phyloP scores from a whole-genome alignment of 2,888 invertebrate genomes.

The Dasypogon diadema region DNA sequence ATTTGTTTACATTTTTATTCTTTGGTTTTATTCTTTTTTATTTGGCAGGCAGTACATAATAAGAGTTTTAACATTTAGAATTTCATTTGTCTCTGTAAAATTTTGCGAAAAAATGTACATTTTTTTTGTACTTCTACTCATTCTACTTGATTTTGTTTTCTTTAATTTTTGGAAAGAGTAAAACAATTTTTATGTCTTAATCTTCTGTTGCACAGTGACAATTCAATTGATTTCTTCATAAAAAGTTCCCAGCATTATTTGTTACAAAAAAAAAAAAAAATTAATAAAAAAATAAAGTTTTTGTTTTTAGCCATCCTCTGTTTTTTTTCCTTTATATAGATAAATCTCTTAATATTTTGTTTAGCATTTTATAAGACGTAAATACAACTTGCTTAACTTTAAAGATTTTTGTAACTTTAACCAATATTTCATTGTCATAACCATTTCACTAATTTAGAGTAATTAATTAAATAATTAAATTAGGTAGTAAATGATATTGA shows the following conservation, averaged over 20 bases:
- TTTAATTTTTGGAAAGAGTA: slow-evolving; percentile 46
- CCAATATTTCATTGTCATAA: slow-evolving; percentile 24
- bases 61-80: slow-evolving; percentile 38
- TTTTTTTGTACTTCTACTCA: neutral
- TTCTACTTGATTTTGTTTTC: slow-evolving; percentile 20
- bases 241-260: neutral
- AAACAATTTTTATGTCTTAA: slow-evolving; percentile 14
- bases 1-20: slow-evolving; percentile 13
- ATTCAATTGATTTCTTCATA: neutral
- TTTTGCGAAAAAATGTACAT: slow-evolving; percentile 30
- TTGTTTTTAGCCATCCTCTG: neutral
- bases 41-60: slow-evolving; percentile 26
- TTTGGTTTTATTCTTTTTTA: slow-evolving; percentile 26
- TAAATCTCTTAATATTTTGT: neutral
- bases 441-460: slow-evolving; percentile 35
- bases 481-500: slow-evolving; percentile 3
- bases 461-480: slow-evolving; percentile 26
- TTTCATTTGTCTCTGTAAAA: slow-evolving; percentile 22
- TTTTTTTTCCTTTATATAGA: neutral
- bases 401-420: slow-evolving; percentile 25
- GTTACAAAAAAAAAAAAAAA: neutral
- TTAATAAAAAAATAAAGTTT: too few species aligned
- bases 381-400: slow-evolving; percentile 55
- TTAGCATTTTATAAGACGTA: slow-evolving; percentile 49
- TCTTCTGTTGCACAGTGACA: slow-evolving; percentile 8